Conservation (phyloP, 2,888 invertebrate species). For the Phorcus lineatus region DNA sequence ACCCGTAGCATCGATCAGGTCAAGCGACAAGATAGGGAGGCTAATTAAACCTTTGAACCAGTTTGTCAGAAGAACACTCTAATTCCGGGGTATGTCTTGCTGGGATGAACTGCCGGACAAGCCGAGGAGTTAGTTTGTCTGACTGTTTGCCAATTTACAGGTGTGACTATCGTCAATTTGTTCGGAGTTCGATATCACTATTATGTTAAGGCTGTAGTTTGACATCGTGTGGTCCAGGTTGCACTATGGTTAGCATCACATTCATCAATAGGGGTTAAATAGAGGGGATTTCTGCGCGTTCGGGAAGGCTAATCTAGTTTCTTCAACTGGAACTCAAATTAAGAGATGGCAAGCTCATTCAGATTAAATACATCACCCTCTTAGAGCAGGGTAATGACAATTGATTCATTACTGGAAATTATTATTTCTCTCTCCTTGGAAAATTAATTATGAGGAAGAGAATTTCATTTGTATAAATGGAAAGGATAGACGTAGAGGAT, state of each 20-base stretch:
- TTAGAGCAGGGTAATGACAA: no score
- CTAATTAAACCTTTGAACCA: slow-evolving; percentile 3
- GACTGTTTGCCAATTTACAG: slow-evolving; percentile 16
- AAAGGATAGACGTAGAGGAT: no score
- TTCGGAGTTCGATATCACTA: background rate
- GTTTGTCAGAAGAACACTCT: background rate
- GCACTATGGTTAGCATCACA: no score
- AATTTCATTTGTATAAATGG: no score
- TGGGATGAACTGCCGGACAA: background rate
- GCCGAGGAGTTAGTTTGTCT: background rate
- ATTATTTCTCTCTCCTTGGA: no score
- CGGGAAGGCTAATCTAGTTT: background rate
- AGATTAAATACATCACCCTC: no score
- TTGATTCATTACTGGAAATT: no score
- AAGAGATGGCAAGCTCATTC: background rate
- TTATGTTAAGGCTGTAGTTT: no score
- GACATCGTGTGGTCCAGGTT: no score
- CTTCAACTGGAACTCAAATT: background rate
- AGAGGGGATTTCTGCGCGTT: no score
- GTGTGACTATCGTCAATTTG: slow-evolving; percentile 10
- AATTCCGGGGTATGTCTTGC: background rate
- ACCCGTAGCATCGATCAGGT: slow-evolving; percentile 8
- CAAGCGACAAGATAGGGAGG: slow-evolving; percentile 7
- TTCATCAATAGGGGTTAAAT: no score
- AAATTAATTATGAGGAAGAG: no score